These are phyloP conservation scores for Rhinogobio ventralis DNA, from an alignment of 2,797 vertebrate genomes.

Conservation along the genomic window DNA sequence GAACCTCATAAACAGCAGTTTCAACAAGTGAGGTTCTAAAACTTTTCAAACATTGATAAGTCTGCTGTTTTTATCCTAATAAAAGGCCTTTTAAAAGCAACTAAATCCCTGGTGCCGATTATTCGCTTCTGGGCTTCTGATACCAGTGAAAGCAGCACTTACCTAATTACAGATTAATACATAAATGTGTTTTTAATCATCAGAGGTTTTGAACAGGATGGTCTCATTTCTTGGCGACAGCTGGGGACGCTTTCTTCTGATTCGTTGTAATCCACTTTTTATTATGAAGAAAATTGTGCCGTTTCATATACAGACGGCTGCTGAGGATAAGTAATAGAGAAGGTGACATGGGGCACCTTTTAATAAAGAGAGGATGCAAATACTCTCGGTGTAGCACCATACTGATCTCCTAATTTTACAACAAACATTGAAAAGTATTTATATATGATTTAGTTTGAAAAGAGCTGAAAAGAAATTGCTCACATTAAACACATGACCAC, in stretches of 20 bases:
- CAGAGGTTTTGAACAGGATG: conserved; percentile 83
- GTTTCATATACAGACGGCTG: conserved; percentile 85
- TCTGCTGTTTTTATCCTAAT: conserved; percentile 10
- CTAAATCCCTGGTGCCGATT: conserved; percentile 32
- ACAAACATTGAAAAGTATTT: conserved; percentile 42
- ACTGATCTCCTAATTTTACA: conserved; percentile 34
- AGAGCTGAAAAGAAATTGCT: conserved; percentile 27
- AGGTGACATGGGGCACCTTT: conserved; percentile 47
- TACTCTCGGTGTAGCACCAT: conserved; percentile 42
- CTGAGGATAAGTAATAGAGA: conserved; percentile 39
- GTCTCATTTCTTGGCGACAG: conserved; percentile 96
- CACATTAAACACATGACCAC: conserved; percentile 40
- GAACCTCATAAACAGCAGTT: not conserved
- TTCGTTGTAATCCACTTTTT: conserved; percentile 99
- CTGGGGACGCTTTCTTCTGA: conserved; percentile 93
- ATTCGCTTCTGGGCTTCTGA: conserved; percentile 49
- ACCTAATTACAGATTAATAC: conserved; percentile 82
- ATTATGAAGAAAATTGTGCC: conserved; percentile 95
- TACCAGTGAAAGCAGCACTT: conserved; percentile 53
- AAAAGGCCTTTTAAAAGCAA: conserved; percentile 28
- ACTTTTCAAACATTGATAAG: conserved; percentile 26
- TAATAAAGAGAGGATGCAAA: conserved; percentile 51
- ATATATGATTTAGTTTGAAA: conserved; percentile 37
- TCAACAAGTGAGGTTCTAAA: conserved; percentile 60
- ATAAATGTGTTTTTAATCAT: conserved; percentile 87